phyloP scores from a whole-genome alignment of 2,113 vertebrate species.

The Strix aluco region DNA sequence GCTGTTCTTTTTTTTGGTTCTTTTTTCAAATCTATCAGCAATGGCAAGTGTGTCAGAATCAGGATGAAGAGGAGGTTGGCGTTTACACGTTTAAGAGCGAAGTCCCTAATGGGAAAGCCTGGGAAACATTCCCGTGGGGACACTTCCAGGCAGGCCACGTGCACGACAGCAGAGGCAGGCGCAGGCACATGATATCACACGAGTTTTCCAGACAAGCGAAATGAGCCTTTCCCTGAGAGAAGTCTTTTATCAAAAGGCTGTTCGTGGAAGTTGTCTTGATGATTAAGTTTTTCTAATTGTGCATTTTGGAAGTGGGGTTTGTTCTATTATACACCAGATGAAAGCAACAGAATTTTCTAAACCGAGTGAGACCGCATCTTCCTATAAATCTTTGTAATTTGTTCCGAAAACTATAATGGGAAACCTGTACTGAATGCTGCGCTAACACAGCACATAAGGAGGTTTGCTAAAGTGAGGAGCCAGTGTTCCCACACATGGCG shows the following conservation, averaged over 20 bases:
- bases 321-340: background rate
- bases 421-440: constrained; percentile 38
- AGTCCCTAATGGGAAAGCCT: background rate
- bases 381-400: constrained; percentile 45
- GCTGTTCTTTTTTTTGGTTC: background rate
- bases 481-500: constrained; percentile 43
- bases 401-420: constrained; percentile 42
- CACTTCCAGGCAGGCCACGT: background rate
- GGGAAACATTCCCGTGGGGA: background rate
- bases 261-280: background rate
- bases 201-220: background rate
- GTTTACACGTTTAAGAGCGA: background rate
- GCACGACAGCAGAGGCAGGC: background rate
- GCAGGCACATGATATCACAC: background rate
- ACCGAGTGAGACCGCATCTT: background rate
- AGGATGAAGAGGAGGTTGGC: background rate
- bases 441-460: constrained; percentile 56
- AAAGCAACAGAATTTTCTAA: constrained; percentile 38
- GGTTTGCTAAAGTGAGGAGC: constrained; percentile 46
- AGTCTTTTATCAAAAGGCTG: background rate
- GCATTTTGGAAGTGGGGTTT: constrained; percentile 41
- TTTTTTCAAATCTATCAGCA: background rate
- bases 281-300: constrained; percentile 24
- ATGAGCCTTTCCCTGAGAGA: background rate
- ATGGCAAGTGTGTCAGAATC: background rate